Percentiles rank a stretch among this genome's conserved stretches.
phyloP scores from a whole-genome alignment of 2,113 vertebrate species.

The Anseranas semipalmata region DNA sequence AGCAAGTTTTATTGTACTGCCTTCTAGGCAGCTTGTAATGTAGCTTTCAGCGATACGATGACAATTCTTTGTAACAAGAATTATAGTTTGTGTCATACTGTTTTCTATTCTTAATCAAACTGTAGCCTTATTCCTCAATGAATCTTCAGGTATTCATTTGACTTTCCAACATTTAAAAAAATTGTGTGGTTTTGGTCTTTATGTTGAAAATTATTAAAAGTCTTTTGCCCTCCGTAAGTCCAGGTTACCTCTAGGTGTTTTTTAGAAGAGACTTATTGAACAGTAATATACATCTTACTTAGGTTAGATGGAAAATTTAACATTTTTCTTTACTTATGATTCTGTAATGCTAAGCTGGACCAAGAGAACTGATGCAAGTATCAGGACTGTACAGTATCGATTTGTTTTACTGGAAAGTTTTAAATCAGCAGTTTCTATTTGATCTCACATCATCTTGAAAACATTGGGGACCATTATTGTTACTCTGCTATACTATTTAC shows the following conservation, averaged over 20 bases:
- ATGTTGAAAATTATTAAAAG: not conserved
- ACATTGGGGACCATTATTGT: not conserved
- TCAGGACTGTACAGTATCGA: not conserved
- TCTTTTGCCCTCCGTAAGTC: not conserved
- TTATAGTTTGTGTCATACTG: not conserved
- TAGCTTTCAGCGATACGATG: not conserved
- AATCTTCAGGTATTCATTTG: not conserved
- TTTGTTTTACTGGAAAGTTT: not conserved
- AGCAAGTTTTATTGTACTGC: not conserved
- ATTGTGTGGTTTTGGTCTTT: not conserved
- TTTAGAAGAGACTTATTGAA: not conserved
- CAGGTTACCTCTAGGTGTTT: not conserved
- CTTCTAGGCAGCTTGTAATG: conserved; percentile 9
- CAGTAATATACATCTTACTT: not conserved
- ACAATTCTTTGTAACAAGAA: conserved; percentile 12
- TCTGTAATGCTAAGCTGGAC: not conserved
- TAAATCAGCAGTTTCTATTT: not conserved
- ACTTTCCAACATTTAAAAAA: not conserved
- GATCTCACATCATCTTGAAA: not conserved
- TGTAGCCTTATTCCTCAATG: not conserved
- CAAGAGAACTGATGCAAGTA: not conserved
- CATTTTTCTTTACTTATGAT: not conserved
- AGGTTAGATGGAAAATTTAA: not conserved
- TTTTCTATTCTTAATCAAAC: conserved; percentile 4
- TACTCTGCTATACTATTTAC: not conserved